These are phyloP conservation scores for Sicus ferrugineus DNA, from an alignment of 2,888 invertebrate genomes.

Conservation along the genomic window DNA sequence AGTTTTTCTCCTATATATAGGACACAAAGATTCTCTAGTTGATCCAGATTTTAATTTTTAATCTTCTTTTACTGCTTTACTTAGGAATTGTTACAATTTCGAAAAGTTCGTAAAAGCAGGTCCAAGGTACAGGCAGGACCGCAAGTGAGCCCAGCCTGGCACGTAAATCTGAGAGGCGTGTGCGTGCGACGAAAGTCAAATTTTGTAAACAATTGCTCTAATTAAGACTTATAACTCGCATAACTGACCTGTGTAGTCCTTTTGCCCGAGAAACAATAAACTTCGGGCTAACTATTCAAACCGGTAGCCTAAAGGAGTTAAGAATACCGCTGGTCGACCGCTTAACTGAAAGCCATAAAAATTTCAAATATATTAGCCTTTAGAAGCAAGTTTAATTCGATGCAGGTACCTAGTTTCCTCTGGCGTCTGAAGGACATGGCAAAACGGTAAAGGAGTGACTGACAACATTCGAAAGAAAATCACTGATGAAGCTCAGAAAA, in stretches of 20 bases:
- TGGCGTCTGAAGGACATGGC: constrained; percentile 39
- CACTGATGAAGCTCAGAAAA: neutral
- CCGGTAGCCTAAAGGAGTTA: constrained; percentile 61
- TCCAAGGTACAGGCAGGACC: no score
- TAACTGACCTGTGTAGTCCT: constrained; percentile 39
- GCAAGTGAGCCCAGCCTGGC: no score
- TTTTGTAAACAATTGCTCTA: constrained; percentile 60
- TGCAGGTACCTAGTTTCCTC: constrained; percentile 45
- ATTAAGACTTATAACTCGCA: constrained; percentile 54
- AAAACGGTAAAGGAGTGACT: constrained; percentile 12
- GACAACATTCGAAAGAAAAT: neutral
- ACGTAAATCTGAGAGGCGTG: constrained; percentile 52
- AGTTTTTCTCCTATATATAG: no score
- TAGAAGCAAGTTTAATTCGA: constrained; percentile 58
- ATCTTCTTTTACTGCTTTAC: no score
- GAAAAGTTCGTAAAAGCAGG: no score
- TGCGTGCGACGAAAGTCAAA: constrained; percentile 54
- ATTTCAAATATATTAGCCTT: constrained; percentile 52
- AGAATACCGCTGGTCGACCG: constrained; percentile 51
- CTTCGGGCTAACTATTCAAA: constrained; percentile 42
- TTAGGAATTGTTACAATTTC: no score
- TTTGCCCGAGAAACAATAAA: constrained; percentile 10
- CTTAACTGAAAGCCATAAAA: constrained; percentile 50
- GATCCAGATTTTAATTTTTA: no score
- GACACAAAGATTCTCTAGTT: no score